These are phyloP conservation scores for Melanogrammus aeglefinus DNA, from an alignment of 2,797 vertebrate species.

Conservation along the genomic window DNA sequence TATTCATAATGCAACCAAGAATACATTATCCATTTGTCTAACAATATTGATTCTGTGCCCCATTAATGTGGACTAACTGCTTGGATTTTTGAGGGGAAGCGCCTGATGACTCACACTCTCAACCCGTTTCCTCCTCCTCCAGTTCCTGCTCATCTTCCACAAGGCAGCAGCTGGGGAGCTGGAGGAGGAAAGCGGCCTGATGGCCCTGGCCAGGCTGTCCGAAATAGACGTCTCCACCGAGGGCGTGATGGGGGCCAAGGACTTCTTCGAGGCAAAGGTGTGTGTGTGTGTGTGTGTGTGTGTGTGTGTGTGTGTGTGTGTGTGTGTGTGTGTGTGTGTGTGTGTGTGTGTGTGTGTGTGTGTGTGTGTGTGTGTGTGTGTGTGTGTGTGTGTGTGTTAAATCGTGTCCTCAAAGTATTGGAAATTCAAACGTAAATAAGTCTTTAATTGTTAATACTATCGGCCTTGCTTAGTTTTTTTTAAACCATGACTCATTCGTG, in stretches of 20 bases:
- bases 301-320: slow-evolving; percentile 2
- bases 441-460: not conserved
- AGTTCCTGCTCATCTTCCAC: slow-evolving; percentile 94
- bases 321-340: not conserved
- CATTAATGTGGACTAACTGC: not conserved
- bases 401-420: not conserved
- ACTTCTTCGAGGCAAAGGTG: slow-evolving; percentile 98
- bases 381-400: no score
- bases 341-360: not conserved
- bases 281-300: slow-evolving; percentile 19
- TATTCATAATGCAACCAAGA: not conserved
- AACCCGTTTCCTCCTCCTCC: slow-evolving; percentile 5
- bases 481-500: not conserved
- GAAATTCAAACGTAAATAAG: not conserved
- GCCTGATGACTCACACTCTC: not conserved
- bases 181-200: slow-evolving; percentile 88
- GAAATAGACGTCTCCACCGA: slow-evolving; percentile 91
- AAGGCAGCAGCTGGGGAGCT: slow-evolving; percentile 89
- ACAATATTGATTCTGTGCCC: not conserved
- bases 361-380: not conserved
- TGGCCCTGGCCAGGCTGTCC: slow-evolving; percentile 88
- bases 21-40: not conserved
- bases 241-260: slow-evolving; percentile 90
- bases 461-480: not conserved
- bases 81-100: not conserved